Evolutionary conservation across 2,888 invertebrate genomes (phyloP).

Genomic region (Caradrina clavipalpis): DNA sequence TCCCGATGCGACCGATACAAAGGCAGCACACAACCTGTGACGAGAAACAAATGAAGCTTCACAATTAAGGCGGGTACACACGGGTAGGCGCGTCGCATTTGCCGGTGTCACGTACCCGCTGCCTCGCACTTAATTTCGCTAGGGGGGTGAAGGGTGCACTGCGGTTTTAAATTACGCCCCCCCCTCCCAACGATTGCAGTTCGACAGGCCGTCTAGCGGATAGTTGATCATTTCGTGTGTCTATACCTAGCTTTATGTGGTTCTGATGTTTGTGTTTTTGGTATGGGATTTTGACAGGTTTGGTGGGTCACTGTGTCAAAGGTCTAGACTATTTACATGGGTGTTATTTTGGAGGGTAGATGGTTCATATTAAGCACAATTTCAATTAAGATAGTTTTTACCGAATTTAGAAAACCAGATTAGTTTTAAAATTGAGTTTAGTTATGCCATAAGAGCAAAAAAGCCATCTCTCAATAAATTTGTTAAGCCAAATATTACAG

Average conservation of each 20-base stretch:
- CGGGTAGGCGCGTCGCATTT: conserved; percentile 85
- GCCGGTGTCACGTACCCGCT: conserved; percentile 88
- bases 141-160: conserved; percentile 75
- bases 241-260: conserved; percentile 29
- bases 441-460: too few species aligned
- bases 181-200: conserved; percentile 77
- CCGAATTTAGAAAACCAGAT: too few species aligned
- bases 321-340: background rate
- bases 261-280: background rate
- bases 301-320: conserved; percentile 9
- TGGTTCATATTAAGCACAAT: background rate
- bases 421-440: too few species aligned
- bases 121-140: conserved; percentile 88
- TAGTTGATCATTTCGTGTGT: conserved; percentile 63
- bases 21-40: conserved; percentile 57
- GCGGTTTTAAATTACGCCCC: conserved; percentile 89
- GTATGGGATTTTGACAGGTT: background rate
- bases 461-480: too few species aligned
- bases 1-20: conserved; percentile 35
- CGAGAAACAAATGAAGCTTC: conserved; percentile 84
- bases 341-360: too few species aligned
- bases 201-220: conserved; percentile 68
- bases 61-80: conserved; percentile 87
- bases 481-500: too few species aligned
- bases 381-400: too few species aligned